A percentile compares a stretch with the other conserved stretches of the same genome.
phyloP scores from a whole-genome alignment of 2,888 invertebrate species.

The Drosophila flavopinicola region DNA sequence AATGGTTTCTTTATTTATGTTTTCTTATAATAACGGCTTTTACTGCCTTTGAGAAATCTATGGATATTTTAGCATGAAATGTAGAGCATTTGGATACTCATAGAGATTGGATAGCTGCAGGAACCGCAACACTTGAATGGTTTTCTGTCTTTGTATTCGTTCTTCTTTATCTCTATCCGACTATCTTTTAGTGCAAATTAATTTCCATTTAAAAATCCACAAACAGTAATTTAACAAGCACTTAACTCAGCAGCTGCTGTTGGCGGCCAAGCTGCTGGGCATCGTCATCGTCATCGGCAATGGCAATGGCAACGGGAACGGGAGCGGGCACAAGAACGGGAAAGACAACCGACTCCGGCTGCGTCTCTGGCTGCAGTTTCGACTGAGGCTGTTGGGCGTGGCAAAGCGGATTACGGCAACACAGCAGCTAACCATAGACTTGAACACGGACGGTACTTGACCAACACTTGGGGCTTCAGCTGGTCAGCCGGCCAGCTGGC shows the following conservation, averaged over 20 bases:
- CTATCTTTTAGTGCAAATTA: conserved; percentile 53
- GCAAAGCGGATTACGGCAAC: conserved; percentile 70
- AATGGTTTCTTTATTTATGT: too few species aligned
- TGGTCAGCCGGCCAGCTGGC: too few species aligned
- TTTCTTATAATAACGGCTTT: too few species aligned
- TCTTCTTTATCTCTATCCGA: conserved; percentile 13
- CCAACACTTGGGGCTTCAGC: conserved; percentile 59
- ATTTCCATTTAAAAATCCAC: conserved; percentile 71
- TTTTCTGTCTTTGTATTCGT: conserved; percentile 17
- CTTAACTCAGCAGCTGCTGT: conserved; percentile 59
- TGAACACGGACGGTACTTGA: conserved; percentile 48
- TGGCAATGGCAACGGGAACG: too few species aligned
- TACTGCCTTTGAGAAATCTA: too few species aligned
- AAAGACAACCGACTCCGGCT: background rate
- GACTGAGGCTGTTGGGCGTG: conserved; percentile 34
- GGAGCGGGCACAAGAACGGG: too few species aligned
- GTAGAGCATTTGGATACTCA: conserved; percentile 4
- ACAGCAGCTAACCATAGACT: conserved; percentile 35
- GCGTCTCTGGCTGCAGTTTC: conserved; percentile 1
- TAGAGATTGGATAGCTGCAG: conserved; percentile 3
- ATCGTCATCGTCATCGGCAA: background rate
- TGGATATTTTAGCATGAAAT: too few species aligned
- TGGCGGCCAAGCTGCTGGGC: conserved; percentile 21
- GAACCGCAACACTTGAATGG: conserved; percentile 25
- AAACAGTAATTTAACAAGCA: conserved; percentile 76